Evolutionary conservation across 2,888 invertebrate species (phyloP), one percentile per base, ranked within the genome.

Genomic region (Leptinotarsa peninsularis): DNA sequence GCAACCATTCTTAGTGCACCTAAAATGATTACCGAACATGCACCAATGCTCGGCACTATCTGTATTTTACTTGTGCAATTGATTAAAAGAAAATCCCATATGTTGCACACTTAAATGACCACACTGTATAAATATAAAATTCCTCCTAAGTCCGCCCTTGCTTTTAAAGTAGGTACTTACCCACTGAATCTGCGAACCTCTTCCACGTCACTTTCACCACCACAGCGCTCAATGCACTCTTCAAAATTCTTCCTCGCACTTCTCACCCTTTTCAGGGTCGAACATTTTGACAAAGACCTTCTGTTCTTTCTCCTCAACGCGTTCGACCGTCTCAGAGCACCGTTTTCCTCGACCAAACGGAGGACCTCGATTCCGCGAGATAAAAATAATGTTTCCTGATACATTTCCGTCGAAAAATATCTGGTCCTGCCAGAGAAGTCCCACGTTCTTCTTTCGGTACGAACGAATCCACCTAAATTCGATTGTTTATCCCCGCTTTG

Each of bases 251-350:
- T 77, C 33, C 75, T 78, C 4, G 78, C 77, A 60, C 73, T 76
- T 21, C 71, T 71, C 60, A 67, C 74, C 68, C 80, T 80, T 56
- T 79, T 79, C 13, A 79, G 4, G 1, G 79, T 75, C n/a, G 76
- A 58, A 17, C 21, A 21, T 15, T 70, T 73, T 4, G 69, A 33
- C n/a, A 69, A n/a, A n/a, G 76, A 75, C 23, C 76, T 71, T 49
- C 75, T 77, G 18, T 77, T 71, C 50, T 76, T 78, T 66, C 78
- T 76, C 21, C 82, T 69, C 33, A 82, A 77, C 13, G 81, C 80
- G 63, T 81, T 82, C 21, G 82, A 81, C 73, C 83, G 76, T 73
- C 78, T 78, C 43, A 83, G 79, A 54, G 72, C 74, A 49, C 75
- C 63, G 14, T 70, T 17, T 4, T 71, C 67, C 18, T 74, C 73